These are phyloP conservation scores for Rynchops niger DNA, from an alignment of 2,113 vertebrate species.

Conservation along the genomic window DNA sequence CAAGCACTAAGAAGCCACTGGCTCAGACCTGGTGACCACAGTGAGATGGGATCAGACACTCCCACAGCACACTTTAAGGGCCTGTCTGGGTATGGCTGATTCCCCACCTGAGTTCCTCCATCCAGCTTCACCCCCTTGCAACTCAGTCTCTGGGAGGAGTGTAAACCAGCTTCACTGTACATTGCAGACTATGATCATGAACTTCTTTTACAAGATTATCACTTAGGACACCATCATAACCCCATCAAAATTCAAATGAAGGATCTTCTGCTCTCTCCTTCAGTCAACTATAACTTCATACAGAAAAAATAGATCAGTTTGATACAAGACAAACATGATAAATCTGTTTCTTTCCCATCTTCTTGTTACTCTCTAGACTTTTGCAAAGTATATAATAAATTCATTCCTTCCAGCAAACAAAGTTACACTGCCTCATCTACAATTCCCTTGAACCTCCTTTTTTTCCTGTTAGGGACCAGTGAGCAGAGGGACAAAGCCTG, in stretches of 20 bases:
- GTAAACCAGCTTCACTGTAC: background rate
- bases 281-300: background rate
- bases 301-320: too few relatives aligned
- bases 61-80: background rate
- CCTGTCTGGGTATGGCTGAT: accelerated
- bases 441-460: background rate
- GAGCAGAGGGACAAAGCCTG: background rate
- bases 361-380: background rate
- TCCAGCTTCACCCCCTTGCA: background rate
- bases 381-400: background rate
- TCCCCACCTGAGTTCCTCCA: background rate
- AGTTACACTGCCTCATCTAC: background rate
- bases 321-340: background rate
- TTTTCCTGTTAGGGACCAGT: background rate
- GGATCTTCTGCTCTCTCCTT: background rate
- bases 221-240: background rate
- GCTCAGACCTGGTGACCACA: background rate
- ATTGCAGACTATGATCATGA: background rate
- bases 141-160: background rate
- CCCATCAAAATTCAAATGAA: background rate
- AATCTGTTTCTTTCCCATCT: background rate
- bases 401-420: background rate
- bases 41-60: background rate
- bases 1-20: background rate
- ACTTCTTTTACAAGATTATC: background rate